Percentiles rank a stretch among this genome's conserved stretches.
Conservation (phyloP, 2,113 vertebrate species). For the Boleophthalmus pectinirostris region DNA sequence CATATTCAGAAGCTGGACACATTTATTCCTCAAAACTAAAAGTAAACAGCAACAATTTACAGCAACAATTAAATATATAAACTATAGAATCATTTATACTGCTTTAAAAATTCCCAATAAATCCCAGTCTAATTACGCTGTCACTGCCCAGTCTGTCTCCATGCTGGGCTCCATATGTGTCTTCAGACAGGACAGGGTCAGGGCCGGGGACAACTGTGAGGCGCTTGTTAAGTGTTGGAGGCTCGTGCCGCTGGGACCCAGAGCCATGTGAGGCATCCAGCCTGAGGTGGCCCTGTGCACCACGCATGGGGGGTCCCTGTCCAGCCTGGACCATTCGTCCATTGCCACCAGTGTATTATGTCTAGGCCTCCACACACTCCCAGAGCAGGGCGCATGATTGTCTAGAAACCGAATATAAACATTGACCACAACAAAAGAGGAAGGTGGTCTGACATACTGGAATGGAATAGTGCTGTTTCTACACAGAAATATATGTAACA, state of each 20-base stretch:
- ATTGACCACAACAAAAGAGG: conserved; percentile 70
- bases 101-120: background rate
- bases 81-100: background rate
- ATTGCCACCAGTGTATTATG: conserved; percentile 70
- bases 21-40: too few species aligned
- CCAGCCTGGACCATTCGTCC: conserved; percentile 54
- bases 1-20: too few species aligned
- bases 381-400: conserved; percentile 52
- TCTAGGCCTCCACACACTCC: conserved; percentile 52
- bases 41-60: too few species aligned
- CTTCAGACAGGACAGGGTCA: conserved; percentile 73
- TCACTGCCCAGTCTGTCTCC: conserved; percentile 62
- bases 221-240: conserved; percentile 78
- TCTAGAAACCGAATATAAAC: conserved; percentile 75
- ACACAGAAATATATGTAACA: background rate
- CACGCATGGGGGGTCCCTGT: conserved; percentile 62
- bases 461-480: background rate
- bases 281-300: conserved; percentile 53
- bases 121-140: conserved; percentile 53
- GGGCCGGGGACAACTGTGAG: conserved; percentile 74
- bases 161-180: conserved; percentile 51
- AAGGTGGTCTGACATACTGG: conserved; percentile 38
- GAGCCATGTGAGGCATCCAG: conserved; percentile 72
- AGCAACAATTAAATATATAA: too few species aligned
- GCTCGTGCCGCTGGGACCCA: conserved; percentile 76